Evolutionary conservation across 2,797 vertebrate species (phyloP).

Genomic region (Sebastes kiyomatsui): DNA sequence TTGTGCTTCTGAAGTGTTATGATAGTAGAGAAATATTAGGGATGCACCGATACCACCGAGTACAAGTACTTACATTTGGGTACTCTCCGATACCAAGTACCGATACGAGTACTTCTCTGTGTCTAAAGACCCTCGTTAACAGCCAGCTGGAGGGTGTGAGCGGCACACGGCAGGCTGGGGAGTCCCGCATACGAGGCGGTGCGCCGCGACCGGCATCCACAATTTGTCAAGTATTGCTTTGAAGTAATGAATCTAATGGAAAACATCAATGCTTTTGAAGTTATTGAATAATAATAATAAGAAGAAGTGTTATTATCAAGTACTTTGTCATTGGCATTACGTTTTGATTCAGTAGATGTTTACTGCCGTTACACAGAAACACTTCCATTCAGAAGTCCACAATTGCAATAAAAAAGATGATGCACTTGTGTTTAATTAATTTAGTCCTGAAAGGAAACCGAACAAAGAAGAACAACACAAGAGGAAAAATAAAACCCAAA

Average conservation of each 20-base stretch:
- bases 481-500: constrained; percentile 45
- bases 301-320: not conserved
- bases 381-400: constrained; percentile 17
- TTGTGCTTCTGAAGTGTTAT: not conserved
- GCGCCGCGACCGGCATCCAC: no score
- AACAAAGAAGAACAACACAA: constrained; percentile 44
- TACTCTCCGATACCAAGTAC: no score
- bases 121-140: no score
- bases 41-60: no score
- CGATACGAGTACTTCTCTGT: no score
- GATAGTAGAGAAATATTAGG: not conserved
- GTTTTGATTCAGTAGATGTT: not conserved
- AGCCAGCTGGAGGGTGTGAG: no score
- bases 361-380: not conserved
- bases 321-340: not conserved
- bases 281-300: not conserved
- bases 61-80: no score
- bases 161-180: no score
- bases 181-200: no score
- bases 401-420: constrained; percentile 4
- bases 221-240: not conserved
- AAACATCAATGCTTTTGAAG: not conserved
- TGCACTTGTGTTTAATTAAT: constrained; percentile 45
- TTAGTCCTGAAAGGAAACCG: constrained; percentile 46
- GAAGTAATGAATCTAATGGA: not conserved